Conservation (phyloP, 2,888 invertebrate species). For the Epistrophe grossulariae region DNA sequence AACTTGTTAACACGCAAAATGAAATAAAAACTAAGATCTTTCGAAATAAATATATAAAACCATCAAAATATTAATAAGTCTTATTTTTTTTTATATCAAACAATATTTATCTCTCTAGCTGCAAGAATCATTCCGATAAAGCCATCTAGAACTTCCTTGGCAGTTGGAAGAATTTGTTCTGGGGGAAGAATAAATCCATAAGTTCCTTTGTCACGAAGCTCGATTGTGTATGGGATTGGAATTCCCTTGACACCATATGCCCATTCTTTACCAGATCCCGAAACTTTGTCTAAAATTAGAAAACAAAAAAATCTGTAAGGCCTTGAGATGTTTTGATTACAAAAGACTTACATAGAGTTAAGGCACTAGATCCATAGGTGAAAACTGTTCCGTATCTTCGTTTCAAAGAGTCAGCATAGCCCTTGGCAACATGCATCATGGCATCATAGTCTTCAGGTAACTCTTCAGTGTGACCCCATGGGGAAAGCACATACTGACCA, state of each 20-base stretch:
- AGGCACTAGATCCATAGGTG: constrained; percentile 85
- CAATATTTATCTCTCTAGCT: constrained; percentile 81
- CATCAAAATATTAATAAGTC: neutral
- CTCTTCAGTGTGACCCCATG: constrained; percentile 85
- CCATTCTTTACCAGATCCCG: constrained; percentile 85
- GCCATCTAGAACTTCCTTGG: constrained; percentile 86
- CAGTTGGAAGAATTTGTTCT: constrained; percentile 86
- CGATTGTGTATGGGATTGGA: constrained; percentile 86
- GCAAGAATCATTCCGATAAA: constrained; percentile 85
- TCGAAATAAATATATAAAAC: constrained; percentile 3
- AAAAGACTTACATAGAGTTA: constrained; percentile 85
- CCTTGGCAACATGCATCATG: constrained; percentile 85
- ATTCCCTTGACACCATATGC: constrained; percentile 85
- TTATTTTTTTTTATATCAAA: constrained; percentile 23
- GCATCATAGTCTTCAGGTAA: constrained; percentile 84
- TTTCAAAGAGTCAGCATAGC: constrained; percentile 85
- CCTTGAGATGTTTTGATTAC: neutral
- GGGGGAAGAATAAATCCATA: constrained; percentile 89
- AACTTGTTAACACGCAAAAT: constrained; percentile 43
- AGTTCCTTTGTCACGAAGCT: constrained; percentile 88
- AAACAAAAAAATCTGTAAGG: neutral
- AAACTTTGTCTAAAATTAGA: constrained; percentile 81
- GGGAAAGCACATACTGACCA: constrained; percentile 86
- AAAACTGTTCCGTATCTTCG: constrained; percentile 85
- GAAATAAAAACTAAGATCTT: constrained; percentile 47